phyloP scores from a whole-genome alignment of 1,140 invertebrate species.

The Saccostrea echinata region DNA sequence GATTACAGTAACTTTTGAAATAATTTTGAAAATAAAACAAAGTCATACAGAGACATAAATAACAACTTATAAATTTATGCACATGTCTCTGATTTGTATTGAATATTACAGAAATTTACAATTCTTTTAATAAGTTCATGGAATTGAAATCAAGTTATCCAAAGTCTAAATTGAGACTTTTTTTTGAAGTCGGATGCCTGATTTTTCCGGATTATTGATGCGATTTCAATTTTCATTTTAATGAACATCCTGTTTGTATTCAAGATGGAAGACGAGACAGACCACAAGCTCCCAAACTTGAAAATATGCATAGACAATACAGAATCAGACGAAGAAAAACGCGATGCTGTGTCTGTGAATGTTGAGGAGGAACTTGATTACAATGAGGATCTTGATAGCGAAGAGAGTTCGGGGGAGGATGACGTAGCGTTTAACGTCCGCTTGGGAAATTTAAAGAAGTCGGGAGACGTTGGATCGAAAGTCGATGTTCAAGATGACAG shows the following conservation, averaged over 20 bases:
- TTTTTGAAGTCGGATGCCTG: too few relatives aligned
- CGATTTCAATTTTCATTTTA: background rate
- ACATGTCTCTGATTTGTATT: too few relatives aligned
- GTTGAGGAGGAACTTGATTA: conserved; percentile 56
- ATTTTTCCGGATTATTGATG: background rate
- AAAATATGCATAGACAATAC: conserved; percentile 76
- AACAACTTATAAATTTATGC: too few relatives aligned
- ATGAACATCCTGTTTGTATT: background rate
- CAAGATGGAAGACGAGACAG: conserved; percentile 64
- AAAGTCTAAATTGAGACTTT: too few relatives aligned
- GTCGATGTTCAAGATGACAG: background rate
- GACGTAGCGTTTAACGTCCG: conserved; percentile 48
- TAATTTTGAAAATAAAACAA: too few relatives aligned
- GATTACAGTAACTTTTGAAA: too few relatives aligned
- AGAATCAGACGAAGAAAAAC: conserved; percentile 64
- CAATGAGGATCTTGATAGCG: conserved; percentile 46
- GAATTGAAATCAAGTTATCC: too few relatives aligned
- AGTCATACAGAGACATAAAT: too few relatives aligned
- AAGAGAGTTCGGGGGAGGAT: conserved; percentile 27
- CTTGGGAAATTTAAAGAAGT: conserved; percentile 37
- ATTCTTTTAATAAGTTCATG: too few relatives aligned
- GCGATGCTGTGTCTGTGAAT: conserved; percentile 56
- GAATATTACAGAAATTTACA: too few relatives aligned
- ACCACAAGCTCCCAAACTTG: conserved; percentile 71
- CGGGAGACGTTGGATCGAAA: background rate